Base-by-base conservation (phyloP, 2,113 vertebrate species). In the Brachypodius melanocephalos region DNA sequence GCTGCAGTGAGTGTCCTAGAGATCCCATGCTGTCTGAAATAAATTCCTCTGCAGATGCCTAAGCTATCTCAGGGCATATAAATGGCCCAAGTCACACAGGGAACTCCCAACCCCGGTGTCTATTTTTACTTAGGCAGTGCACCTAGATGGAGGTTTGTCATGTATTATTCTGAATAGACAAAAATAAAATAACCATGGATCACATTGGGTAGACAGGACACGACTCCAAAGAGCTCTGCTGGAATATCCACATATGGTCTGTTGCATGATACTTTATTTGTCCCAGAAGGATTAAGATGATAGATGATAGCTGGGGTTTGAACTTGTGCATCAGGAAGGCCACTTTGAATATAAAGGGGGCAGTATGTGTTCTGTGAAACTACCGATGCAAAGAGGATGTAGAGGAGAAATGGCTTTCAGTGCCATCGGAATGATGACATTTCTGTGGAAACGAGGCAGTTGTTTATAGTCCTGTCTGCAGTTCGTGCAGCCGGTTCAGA, bases 261-360 rank as follows among this genome's bases (percentile, higher is more conserved):
- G 63, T 59, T 93, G 84, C 74, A 94, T 5, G 49, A 73, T 88
- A 20, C 58, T 94, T 95, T 88, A 93, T 95, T 94, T 88, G 71
- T 93, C 94, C 85, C 94, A 76, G 74, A 74, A 85, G 94, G 82
- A 51, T 94, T 79, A 24, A 71, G 74, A 94, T 96, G 93, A 89
- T 91, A 66, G 74, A 89, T 91, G 87, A 20, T 95, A 89, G 73
- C 91, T 94, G 94, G 42, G 62, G 45, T 91, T 95, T 96, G 91
- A 95, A 95, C 85, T 94, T 69, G 91, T 89, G 66, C 66, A 66
- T 94, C 85, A 80, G 93, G 91, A 91, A 95, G 95, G 79, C 73
- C 87, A 45, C 93, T 97, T 61, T 28, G 69, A 73, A 62, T 95
- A 61, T 78, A 54, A 85, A 87, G 68, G 49, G 61, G 38, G 49